These are phyloP conservation scores for Argyra leucocephala DNA, from an alignment of 2,888 invertebrate genomes.

Conservation along the genomic window DNA sequence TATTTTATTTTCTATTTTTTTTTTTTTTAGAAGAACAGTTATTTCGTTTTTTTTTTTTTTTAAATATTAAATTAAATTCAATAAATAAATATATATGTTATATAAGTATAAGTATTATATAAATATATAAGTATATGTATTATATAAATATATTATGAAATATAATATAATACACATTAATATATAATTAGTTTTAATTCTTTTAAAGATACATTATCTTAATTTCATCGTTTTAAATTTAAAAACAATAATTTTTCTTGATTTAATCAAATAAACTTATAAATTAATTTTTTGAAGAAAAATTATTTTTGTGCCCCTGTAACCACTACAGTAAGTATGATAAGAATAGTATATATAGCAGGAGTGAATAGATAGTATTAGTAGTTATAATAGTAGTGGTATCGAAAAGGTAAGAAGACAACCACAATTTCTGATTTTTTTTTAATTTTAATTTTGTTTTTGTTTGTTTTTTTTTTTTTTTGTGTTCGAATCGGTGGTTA, in stretches of 20 bases:
- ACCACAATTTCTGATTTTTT: no score
- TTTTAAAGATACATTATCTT: background rate
- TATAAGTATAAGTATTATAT: background rate
- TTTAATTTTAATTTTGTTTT: no score
- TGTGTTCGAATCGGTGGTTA: no score
- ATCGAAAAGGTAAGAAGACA: no score
- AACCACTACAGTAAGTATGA: no score
- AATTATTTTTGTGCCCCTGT: no score
- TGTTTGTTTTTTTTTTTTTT: no score
- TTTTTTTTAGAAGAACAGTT: background rate
- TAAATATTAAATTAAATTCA: constrained; percentile 2
- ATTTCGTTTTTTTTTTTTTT: background rate
- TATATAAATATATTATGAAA: background rate
- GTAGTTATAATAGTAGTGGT: no score
- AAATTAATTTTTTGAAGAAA: no score
- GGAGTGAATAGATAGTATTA: no score
- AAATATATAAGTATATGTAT: background rate
- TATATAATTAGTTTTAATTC: background rate
- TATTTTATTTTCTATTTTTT: background rate
- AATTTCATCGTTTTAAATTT: background rate
- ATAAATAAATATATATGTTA: background rate
- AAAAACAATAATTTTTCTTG: background rate
- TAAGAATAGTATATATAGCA: no score
- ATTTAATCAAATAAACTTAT: no score
- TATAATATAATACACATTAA: background rate